A percentile compares a stretch with the other conserved stretches of the same genome.
Conservation (phyloP, 2,888 invertebrate species). For the Rhogogaster chlorosoma region DNA sequence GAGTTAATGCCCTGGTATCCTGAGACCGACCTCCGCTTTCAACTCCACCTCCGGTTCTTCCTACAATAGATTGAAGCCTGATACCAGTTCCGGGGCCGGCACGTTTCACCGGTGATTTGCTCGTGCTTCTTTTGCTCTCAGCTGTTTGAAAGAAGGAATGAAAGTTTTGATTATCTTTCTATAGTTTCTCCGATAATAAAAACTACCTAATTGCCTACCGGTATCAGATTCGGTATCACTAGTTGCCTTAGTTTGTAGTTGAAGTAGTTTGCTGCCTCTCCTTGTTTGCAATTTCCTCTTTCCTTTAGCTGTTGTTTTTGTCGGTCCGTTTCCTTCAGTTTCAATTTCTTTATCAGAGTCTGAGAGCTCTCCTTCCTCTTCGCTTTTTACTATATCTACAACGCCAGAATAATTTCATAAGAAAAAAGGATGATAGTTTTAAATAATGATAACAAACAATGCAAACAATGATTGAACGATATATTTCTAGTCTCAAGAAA, state of each 20-base stretch:
- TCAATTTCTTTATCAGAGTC: conserved; percentile 75
- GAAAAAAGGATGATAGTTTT: neutral
- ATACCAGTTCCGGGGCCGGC: conserved; percentile 77
- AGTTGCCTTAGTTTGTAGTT: conserved; percentile 77
- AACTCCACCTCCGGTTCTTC: conserved; percentile 64
- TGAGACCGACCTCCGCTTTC: conserved; percentile 65
- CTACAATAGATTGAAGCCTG: conserved; percentile 70
- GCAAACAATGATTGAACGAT: neutral
- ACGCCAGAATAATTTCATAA: neutral
- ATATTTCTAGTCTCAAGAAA: neutral
- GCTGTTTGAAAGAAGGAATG: conserved; percentile 54
- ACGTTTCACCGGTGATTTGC: conserved; percentile 84
- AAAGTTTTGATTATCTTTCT: conserved; percentile 26
- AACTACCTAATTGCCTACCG: conserved; percentile 68
- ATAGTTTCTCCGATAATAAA: neutral
- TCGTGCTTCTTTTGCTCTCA: conserved; percentile 79
- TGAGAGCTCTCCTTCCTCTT: conserved; percentile 73
- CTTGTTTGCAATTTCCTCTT: conserved; percentile 71
- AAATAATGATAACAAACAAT: conserved; percentile 1
- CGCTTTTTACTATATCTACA: conserved; percentile 66
- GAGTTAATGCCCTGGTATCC: conserved; percentile 60
- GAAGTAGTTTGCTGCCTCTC: conserved; percentile 72
- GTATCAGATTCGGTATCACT: conserved; percentile 86
- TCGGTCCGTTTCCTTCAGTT: conserved; percentile 64
- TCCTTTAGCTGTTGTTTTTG: conserved; percentile 69